These are phyloP conservation scores for Papilio dardanus DNA, from an alignment of 1,140 invertebrate genomes.

Conservation along the genomic window DNA sequence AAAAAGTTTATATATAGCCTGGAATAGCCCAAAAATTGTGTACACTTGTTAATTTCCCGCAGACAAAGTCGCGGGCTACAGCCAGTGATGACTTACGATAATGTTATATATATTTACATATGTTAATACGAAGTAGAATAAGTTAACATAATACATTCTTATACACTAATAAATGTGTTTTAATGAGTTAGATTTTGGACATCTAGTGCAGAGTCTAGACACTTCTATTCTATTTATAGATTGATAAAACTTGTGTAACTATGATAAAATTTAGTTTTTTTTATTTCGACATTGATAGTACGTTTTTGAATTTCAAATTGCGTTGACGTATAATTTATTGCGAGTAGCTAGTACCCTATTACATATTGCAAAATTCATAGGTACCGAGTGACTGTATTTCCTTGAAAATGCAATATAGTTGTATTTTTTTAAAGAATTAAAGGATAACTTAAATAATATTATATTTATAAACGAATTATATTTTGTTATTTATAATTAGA, in stretches of 20 bases:
- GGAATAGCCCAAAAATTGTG: too few species aligned
- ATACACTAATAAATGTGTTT: not conserved
- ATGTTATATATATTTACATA: not conserved
- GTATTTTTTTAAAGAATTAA: too few species aligned
- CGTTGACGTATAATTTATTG: not conserved
- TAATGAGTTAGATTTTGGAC: not conserved
- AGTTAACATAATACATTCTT: not conserved
- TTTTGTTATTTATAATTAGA: not conserved
- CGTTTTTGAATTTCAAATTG: not conserved
- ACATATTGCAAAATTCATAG: too few species aligned
- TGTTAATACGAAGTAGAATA: not conserved
- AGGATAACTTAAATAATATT: too few species aligned
- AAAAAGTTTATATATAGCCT: too few species aligned
- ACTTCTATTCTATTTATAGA: not conserved
- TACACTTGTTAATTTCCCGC: too few species aligned
- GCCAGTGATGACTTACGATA: not conserved
- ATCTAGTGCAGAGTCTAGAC: not conserved
- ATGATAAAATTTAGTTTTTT: not conserved
- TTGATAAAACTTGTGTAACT: not conserved
- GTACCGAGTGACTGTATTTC: too few species aligned
- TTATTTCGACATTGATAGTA: not conserved
- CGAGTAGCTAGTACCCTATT: too few species aligned
- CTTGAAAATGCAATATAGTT: too few species aligned
- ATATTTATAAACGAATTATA: not conserved
- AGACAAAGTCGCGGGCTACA: too few species aligned